Percentiles rank a stretch among this genome's conserved stretches.
phyloP scores from a whole-genome alignment of 1,140 invertebrate species.

The Adoxophyes honmai region DNA sequence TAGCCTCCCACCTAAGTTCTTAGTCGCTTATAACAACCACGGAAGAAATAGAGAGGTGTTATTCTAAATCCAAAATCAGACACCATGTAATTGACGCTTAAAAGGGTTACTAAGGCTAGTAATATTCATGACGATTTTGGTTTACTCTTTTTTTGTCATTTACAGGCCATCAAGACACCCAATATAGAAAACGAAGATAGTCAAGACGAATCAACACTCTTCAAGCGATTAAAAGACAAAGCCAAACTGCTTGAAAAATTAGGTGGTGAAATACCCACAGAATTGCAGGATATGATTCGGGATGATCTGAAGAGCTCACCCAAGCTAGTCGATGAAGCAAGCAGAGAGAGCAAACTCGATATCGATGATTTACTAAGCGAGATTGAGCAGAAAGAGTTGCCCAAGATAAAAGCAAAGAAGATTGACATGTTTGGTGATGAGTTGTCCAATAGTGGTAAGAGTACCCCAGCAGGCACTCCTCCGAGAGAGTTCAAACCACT shows the following conservation, averaged over 20 bases:
- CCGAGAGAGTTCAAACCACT: slow-evolving; percentile 43
- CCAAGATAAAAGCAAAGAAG: slow-evolving; percentile 47
- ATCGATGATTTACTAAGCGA: slow-evolving; percentile 66
- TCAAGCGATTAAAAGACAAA: slow-evolving; percentile 60
- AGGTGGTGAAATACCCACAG: slow-evolving; percentile 58
- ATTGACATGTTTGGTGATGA: slow-evolving; percentile 30
- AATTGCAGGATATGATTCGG: slow-evolving; percentile 57
- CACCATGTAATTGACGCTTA: no score
- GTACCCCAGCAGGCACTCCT: slow-evolving; percentile 42
- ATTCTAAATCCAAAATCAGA: no score
- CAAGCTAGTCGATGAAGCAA: slow-evolving; percentile 28
- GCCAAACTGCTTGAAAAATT: slow-evolving; percentile 63
- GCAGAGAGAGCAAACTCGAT: slow-evolving; percentile 24
- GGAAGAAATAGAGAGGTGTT: no score
- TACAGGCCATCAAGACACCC: no score
- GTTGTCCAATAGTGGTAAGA: slow-evolving; percentile 26
- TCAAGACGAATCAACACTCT: slow-evolving; percentile 51
- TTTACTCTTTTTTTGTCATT: no score
- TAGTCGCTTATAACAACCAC: no score
- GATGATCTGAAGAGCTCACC: slow-evolving; percentile 40
- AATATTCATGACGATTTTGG: no score
- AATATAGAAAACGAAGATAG: slow-evolving; percentile 42
- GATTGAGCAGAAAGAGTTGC: slow-evolving; percentile 66
- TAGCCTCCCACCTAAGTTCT: no score
- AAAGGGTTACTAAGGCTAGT: no score